phyloP scores from a whole-genome alignment of 2,888 invertebrate species.

The Argynnis bischoffii region DNA sequence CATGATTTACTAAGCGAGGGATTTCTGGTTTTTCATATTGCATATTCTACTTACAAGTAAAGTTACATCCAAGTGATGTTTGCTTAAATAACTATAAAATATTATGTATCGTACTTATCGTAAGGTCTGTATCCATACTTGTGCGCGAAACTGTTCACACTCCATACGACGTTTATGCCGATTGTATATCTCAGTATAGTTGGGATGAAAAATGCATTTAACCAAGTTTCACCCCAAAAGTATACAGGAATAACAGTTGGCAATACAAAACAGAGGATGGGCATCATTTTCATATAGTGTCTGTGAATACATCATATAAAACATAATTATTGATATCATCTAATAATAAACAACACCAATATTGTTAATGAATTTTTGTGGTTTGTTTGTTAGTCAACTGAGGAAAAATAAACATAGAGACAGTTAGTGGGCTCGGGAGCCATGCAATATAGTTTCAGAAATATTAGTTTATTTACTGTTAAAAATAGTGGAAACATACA shows the following conservation, averaged over 20 bases:
- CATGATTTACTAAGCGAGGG: too few species aligned
- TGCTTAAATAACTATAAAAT: background rate
- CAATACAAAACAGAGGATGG: constrained; percentile 89
- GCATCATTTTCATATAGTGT: constrained; percentile 89
- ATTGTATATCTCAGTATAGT: constrained; percentile 89
- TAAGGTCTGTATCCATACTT: constrained; percentile 95
- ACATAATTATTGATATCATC: background rate
- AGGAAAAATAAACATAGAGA: too few species aligned
- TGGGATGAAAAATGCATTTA: constrained; percentile 88
- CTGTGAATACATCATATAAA: constrained; percentile 52
- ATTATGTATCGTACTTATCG: constrained; percentile 84
- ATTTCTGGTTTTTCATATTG: too few species aligned
- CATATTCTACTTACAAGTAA: too few species aligned
- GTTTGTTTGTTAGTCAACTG: too few species aligned
- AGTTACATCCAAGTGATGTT: too few species aligned
- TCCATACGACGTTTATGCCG: constrained; percentile 93
- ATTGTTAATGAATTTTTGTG: too few species aligned
- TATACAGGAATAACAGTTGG: constrained; percentile 91
- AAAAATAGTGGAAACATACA: too few species aligned
- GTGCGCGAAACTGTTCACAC: constrained; percentile 96
- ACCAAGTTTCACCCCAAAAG: constrained; percentile 88
- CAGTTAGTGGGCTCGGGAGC: too few species aligned
- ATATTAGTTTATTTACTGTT: too few species aligned
- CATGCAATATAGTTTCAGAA: too few species aligned
- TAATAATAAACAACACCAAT: too few species aligned